Evolutionary conservation across 2,888 invertebrate genomes (phyloP), one percentile per base, ranked within the genome.

Genomic region (Dermolepida albohirtum): DNA sequence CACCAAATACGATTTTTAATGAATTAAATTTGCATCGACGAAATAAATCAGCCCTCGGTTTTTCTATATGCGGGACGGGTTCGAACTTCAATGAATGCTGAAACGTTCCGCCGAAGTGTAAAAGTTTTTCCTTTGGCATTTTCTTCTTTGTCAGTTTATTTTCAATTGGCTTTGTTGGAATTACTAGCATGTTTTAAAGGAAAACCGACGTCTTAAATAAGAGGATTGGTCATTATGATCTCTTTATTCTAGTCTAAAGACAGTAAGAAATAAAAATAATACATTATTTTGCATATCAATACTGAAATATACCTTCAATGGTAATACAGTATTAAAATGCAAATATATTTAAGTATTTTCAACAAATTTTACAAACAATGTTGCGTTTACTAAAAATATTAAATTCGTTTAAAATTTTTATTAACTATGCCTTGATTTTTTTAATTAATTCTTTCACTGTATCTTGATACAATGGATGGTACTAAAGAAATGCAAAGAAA

Each of bases 1-100:
- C 51, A 50, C 27, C 43, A 44, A 22, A 22, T 17, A 52, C 49
- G 50, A 54, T 64, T 68, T 64, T 52, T 64, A 68, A 68, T 68
- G 69, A 70, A 71, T 72, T 70, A 70, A 72, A 72, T 77, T 75
- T 74, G 71, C 74, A 75, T 74, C 68, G 73, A 71, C 70, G 69
- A 71, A 74, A 70, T 71, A 73, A 74, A 71, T 67, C 71, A 71
- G 70, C 70, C 72, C 71, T 66, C 17, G 27, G 22, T 27, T 57
- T n/a, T 57, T 17, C 6, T 5, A 10, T 11, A 17, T n/a, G 17
- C 11, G 16, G 40, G 17, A 16, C 12, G 55, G 6, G 40, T 10
- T 16, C 8, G 17, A 17, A 41, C 8, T 55, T 17, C 55, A 57
- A 57, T 57, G 57, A 57, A 57, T 57, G 44, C 27, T 44, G 44